Percentiles rank a stretch among this genome's conserved stretches.
Evolutionary conservation across 2,113 vertebrate genomes (phyloP).

Genomic region (Phalacrocorax pelagicus): DNA sequence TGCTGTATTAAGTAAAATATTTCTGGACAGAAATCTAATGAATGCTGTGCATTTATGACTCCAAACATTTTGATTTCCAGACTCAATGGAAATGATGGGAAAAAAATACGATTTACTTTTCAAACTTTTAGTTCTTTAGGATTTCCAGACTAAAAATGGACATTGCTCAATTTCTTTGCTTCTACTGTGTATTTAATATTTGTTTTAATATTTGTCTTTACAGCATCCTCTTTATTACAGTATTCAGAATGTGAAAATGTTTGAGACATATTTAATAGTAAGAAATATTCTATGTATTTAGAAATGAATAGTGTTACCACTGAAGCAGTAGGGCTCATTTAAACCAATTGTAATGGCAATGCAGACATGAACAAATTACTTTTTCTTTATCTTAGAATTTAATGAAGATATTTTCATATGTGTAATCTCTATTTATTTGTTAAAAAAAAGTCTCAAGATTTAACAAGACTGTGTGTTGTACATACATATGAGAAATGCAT

Average conservation of each 20-base stretch:
- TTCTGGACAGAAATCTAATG: neutral
- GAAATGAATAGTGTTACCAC: neutral
- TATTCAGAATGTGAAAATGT: neutral
- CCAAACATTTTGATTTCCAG: neutral
- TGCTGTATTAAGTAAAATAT: neutral
- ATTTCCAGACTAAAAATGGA: neutral
- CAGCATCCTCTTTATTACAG: neutral
- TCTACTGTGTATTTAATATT: neutral
- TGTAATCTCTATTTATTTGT: neutral
- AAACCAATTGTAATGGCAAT: neutral
- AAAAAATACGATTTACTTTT: neutral
- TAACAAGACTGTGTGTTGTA: neutral
- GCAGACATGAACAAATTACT: rapidly evolving
- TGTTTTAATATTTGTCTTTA: neutral
- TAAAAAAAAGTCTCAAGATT: neutral
- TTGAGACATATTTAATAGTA: neutral
- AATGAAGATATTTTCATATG: neutral
- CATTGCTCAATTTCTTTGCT: neutral
- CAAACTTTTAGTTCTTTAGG: neutral
- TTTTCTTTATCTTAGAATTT: neutral
- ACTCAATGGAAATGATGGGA: neutral
- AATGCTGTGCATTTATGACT: neutral
- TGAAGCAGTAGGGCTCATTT: neutral
- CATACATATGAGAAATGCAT: neutral
- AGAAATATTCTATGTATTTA: neutral